Evolutionary conservation across 1,140 invertebrate genomes (phyloP).

Genomic region (Caenorhabditis briggsae): DNA sequence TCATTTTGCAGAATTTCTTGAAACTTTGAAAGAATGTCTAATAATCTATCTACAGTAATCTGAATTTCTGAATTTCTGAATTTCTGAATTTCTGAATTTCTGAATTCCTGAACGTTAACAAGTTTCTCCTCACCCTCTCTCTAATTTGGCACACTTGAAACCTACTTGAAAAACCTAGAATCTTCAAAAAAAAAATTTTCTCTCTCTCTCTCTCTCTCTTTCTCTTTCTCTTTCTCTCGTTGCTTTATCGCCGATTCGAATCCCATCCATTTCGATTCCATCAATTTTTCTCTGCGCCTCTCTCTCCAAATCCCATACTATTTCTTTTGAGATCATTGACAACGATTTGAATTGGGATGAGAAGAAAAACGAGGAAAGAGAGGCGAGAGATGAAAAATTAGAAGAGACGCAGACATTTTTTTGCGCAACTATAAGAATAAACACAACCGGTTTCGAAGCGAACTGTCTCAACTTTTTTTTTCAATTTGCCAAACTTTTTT

Average conservation of each 20-base stretch:
- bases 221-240: no score
- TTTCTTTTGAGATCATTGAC: constrained; percentile 18
- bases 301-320: neutral
- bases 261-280: neutral
- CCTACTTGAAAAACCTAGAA: no score
- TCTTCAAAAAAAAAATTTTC: no score
- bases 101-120: no score
- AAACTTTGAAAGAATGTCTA: no score
- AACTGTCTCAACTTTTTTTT: neutral
- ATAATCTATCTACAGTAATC: no score
- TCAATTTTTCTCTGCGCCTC: neutral
- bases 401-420: no score
- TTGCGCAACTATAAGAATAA: neutral
- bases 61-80: no score
- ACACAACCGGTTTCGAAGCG: constrained; percentile 50
- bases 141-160: no score
- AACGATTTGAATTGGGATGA: neutral
- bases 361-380: constrained; percentile 11
- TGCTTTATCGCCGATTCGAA: constrained; percentile 2
- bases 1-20: no score
- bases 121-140: no score
- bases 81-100: no score
- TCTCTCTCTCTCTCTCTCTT: neutral
- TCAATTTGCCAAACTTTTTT: neutral
- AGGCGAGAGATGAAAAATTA: neutral